Base-by-base conservation (phyloP, 2,888 invertebrate genomes). In the Limnephilus auricula region DNA sequence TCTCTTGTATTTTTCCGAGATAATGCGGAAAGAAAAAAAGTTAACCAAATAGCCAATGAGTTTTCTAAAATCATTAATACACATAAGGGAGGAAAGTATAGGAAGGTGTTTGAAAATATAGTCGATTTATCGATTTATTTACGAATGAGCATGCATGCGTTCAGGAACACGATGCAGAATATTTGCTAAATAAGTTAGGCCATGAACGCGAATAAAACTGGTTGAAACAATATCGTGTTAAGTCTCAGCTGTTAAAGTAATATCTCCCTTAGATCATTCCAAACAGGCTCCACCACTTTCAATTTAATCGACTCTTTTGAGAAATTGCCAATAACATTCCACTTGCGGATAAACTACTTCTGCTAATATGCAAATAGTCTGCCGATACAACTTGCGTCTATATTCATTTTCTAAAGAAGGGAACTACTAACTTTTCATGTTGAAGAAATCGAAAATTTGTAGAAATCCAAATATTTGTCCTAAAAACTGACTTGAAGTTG, bases 221-320 rank as follows among this genome's bases (percentile, higher is more conserved):
- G 65, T 65, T 65, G 65, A 25, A 65, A 65, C 65, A 65, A 65
- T 65, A 65, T 65, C 50, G 18, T 65, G 65, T 65, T 65, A 65
- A 65, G 25, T 65, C 65, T 25, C 25, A 65, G 65, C 65, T 65
- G 65, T 65, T 65, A 65, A n/a, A 65, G 65, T 65, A n/a, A 65
- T 65, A 65, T n/a, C 65, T 65, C 65, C 65, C 25, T 65, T 65
- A 65, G 65, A 65, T 65, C 65, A 65, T 65, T 65, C 25, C 65
- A 65, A 65, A 65, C 65, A 65, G 65, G 65, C 65, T 65, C 65
- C 25, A 65, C 65, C 65, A 65, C 65, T 65, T 65, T 65, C 65
- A n/a, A 65, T 65, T 65, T 65, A 65, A 65, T 65, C 65, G 65
- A 65, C 65, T 65, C 65, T 65, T 65, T 65, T 65, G 65, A 65